Base-by-base conservation (phyloP, 2,888 invertebrate genomes). In the Fragum sueziense region DNA sequence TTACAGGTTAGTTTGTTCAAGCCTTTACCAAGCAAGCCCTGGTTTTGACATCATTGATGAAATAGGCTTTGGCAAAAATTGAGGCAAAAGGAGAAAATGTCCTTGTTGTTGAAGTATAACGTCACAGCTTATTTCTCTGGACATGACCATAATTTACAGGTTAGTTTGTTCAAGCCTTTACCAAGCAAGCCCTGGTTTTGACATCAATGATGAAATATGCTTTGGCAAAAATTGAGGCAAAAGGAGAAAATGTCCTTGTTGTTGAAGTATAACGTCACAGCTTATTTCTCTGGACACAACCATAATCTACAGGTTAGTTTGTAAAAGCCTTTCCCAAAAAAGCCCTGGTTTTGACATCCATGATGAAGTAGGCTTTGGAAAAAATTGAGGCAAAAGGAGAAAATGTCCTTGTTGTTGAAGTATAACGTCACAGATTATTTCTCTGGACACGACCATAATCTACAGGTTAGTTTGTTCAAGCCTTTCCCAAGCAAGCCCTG, bases 91-190 rank as follows among this genome's bases (percentile, higher is more conserved):
- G 54, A 54, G 54, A 54, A 54, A 54, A 22, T 54, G 20, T 25
- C 94, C 7, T 86, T 94, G 76, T 85, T 94, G 37, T 87, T 93
- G 76, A 92, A 93, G 79, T 93, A 94, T 87, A 87, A 90, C 54
- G 94, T 92, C 4, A 93, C 91, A 61, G 94, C 93, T 2, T 94
- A 94, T 86, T 85, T 94, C 61, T 90, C 92, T 84, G 94, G 94
- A 11, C 94, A 94, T 86, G 94, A 94, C 79, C 94, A 94, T 86
- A 93, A 93, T 72, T 82, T 94, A 29, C 94, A 94, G 88, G 91
- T 91, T 79, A n/a, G 52, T 9, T 52, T n/a, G 6, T 14, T 54
- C 25, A 54, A 54, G 22, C 22, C 2, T 54, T 54, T 54, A 20
- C 54, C 54, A 22, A n/a, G 25, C 1, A 54, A 22, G 1, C n/a